Percentiles rank a stretch among this genome's conserved stretches.
phyloP scores from a whole-genome alignment of 2,888 invertebrate species.

The Cheilosia urbana region DNA sequence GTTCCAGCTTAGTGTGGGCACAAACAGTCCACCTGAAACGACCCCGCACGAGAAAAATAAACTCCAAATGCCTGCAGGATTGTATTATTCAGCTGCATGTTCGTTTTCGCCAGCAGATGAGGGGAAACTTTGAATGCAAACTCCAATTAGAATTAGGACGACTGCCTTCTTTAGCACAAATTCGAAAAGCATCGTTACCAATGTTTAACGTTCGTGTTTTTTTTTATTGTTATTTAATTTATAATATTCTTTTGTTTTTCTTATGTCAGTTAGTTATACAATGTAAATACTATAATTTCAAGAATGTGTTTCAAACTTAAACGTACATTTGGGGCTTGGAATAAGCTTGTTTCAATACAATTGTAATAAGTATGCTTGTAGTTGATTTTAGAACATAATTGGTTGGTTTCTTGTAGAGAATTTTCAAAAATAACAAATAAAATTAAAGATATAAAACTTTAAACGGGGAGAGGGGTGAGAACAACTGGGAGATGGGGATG shows the following conservation, averaged over 20 bases:
- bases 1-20: no score
- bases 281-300: constrained; percentile 76
- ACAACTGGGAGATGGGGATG: constrained; percentile 11
- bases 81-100: no score
- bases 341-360: constrained; percentile 47
- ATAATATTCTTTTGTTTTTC: constrained; percentile 59
- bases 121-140: no score
- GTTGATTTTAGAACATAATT: constrained; percentile 43
- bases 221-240: constrained; percentile 60
- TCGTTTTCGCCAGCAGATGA: no score
- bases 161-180: neutral
- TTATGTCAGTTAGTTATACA: constrained; percentile 71
- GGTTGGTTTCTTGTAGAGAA: constrained; percentile 40
- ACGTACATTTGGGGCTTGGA: constrained; percentile 52
- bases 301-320: constrained; percentile 76
- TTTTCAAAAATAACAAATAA: constrained; percentile 41
- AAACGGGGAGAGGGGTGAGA: neutral
- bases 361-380: constrained; percentile 23
- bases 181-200: constrained; percentile 31
- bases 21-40: no score
- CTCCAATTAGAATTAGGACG: no score
- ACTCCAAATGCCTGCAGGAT: no score
- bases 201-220: constrained; percentile 53
- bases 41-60: no score
- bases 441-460: constrained; percentile 21